Conservation (phyloP, 2,113 vertebrate species). For the Aldabrachelys gigantea region DNA sequence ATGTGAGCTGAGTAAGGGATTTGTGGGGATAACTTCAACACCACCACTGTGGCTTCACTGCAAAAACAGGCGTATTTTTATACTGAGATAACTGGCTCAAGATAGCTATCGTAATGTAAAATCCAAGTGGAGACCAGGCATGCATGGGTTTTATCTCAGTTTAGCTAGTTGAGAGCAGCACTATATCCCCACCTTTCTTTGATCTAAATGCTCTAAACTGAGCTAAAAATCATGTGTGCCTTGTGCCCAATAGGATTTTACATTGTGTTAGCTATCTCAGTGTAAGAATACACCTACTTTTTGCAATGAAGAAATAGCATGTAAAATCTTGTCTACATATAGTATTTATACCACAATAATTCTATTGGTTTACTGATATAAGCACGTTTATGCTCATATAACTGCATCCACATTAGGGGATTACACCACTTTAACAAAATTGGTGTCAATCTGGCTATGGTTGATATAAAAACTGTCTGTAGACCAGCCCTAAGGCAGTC, state of each 20-base stretch:
- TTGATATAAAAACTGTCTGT: not conserved
- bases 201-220: not conserved
- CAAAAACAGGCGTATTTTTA: not conserved
- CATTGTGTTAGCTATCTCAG: not conserved
- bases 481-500: not conserved
- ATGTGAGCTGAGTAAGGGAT: not conserved
- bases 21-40: not conserved
- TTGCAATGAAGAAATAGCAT: not conserved
- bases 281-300: not conserved
- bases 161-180: not conserved
- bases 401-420: not conserved
- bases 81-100: not conserved
- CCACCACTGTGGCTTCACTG: not conserved
- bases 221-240: not conserved
- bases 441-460: not conserved
- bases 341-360: not conserved
- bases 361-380: not conserved
- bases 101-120: not conserved
- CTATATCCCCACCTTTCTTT: not conserved
- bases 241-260: not conserved
- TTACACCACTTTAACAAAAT: not conserved
- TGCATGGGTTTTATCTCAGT: not conserved
- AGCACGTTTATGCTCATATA: not conserved
- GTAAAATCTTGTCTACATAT: not conserved
- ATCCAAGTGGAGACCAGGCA: not conserved